Conservation (phyloP, 2,113 vertebrate genomes). For the Chinchilla lanigera region DNA sequence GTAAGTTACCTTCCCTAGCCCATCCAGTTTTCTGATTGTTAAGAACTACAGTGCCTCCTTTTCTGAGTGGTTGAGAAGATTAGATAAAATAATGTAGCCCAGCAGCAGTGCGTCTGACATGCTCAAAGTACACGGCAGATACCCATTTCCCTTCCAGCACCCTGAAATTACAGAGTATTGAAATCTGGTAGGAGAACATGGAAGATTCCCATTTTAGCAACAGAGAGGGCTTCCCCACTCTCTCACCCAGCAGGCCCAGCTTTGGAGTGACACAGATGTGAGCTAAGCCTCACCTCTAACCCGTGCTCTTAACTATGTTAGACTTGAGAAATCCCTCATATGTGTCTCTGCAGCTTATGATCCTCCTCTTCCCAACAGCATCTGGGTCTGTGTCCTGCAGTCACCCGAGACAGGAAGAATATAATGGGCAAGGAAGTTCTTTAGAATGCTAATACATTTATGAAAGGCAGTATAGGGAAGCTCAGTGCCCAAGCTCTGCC, state of each 20-base stretch:
- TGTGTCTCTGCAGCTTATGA: not conserved
- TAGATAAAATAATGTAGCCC: rapidly evolving
- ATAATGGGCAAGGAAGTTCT: rapidly evolving
- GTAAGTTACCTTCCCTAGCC: not conserved
- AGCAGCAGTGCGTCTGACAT: no score
- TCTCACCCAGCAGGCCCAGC: rapidly evolving
- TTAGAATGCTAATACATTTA: rapidly evolving
- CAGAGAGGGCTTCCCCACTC: not conserved
- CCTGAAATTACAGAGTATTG: not conserved
- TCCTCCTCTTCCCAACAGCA: not conserved
- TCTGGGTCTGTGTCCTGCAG: not conserved
- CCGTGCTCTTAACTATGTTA: rapidly evolving
- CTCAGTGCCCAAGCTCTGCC: not conserved
- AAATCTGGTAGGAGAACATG: no score
- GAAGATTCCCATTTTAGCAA: rapidly evolving
- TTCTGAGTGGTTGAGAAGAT: not conserved
- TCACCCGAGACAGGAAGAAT: rapidly evolving
- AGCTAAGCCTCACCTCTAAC: not conserved
- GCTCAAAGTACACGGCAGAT: rapidly evolving
- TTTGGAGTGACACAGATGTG: not conserved
- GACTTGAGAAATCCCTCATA: not conserved
- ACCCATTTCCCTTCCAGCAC: not conserved
- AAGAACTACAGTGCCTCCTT: not conserved
- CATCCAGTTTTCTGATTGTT: not conserved
- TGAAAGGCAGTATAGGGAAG: no score